Conservation (phyloP, 2,113 vertebrate genomes). For the Nibea albiflora region DNA sequence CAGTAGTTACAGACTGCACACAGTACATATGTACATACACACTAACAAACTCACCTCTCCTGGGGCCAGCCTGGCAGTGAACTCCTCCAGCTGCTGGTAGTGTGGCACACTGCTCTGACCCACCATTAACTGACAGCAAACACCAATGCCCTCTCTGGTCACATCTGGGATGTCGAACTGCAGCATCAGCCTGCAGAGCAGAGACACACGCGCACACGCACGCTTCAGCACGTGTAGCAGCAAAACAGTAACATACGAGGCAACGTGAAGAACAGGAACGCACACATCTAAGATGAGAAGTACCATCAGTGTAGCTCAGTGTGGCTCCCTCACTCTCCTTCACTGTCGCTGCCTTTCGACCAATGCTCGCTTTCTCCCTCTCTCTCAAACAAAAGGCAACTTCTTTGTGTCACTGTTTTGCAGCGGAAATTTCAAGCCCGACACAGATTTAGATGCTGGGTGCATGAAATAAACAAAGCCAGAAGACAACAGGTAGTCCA, state of each 20-base stretch:
- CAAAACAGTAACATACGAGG: too few species aligned
- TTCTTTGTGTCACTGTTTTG: too few species aligned
- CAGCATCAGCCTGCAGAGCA: slow-evolving; percentile 87
- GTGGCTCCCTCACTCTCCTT: too few species aligned
- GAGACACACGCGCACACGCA: not conserved
- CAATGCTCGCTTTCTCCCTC: too few species aligned
- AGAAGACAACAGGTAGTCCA: too few species aligned
- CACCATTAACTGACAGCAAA: slow-evolving; percentile 95
- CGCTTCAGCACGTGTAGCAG: not conserved
- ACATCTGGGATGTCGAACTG: slow-evolving; percentile 95
- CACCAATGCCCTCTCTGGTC: slow-evolving; percentile 90
- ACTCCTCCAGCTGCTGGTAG: slow-evolving; percentile 94
- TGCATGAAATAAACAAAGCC: too few species aligned
- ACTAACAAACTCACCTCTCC: slow-evolving; percentile 82
- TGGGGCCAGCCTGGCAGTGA: slow-evolving; percentile 94
- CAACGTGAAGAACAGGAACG: not conserved
- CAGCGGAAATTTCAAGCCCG: too few species aligned
- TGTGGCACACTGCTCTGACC: slow-evolving; percentile 98
- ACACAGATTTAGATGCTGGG: too few species aligned
- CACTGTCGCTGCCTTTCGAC: too few species aligned
- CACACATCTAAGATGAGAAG: not conserved
- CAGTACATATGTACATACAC: not conserved
- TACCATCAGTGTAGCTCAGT: not conserved
- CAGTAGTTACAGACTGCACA: not conserved
- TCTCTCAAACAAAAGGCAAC: too few species aligned